phyloP scores from a whole-genome alignment of 2,113 vertebrate genomes.

The Tetraodon nigroviridis region DNA sequence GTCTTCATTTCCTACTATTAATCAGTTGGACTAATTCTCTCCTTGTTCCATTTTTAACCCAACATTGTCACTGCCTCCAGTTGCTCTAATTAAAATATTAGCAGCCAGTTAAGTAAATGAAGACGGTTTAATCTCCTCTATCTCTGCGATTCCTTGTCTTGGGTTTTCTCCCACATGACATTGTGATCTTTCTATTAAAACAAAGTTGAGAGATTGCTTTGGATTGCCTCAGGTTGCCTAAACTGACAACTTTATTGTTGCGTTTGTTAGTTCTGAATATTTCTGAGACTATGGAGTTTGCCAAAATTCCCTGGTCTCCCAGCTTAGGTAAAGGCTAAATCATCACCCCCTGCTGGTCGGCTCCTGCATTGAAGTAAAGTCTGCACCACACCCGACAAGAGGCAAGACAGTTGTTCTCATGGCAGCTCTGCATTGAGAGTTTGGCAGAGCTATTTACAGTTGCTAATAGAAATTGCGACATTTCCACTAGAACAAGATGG shows the following conservation, averaged over 20 bases:
- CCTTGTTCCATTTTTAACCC: conserved; percentile 78
- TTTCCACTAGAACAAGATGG: too few relatives aligned
- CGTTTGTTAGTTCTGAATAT: conserved; percentile 41
- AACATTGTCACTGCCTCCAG: conserved; percentile 73
- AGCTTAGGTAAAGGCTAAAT: neutral
- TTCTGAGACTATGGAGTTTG: conserved; percentile 54
- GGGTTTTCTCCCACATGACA: conserved; percentile 66
- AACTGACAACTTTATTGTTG: conserved; percentile 69
- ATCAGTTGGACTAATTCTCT: conserved; percentile 77
- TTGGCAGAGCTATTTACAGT: too few relatives aligned
- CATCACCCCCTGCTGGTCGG: conserved; percentile 3
- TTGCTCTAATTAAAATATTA: conserved; percentile 82
- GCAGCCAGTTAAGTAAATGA: conserved; percentile 81
- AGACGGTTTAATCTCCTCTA: conserved; percentile 75
- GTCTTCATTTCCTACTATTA: conserved; percentile 77
- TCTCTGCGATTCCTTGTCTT: conserved; percentile 36
- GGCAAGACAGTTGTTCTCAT: neutral
- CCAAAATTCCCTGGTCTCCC: conserved; percentile 7
- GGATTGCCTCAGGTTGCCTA: conserved; percentile 43
- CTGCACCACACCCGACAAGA: neutral
- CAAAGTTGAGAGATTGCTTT: conserved; percentile 74
- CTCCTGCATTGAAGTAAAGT: neutral
- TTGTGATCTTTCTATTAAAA: conserved; percentile 77
- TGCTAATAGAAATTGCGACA: too few relatives aligned
- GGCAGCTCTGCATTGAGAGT: too few relatives aligned